Base-by-base conservation (phyloP, 2,113 vertebrate species). In the Hypanus sabinus region DNA sequence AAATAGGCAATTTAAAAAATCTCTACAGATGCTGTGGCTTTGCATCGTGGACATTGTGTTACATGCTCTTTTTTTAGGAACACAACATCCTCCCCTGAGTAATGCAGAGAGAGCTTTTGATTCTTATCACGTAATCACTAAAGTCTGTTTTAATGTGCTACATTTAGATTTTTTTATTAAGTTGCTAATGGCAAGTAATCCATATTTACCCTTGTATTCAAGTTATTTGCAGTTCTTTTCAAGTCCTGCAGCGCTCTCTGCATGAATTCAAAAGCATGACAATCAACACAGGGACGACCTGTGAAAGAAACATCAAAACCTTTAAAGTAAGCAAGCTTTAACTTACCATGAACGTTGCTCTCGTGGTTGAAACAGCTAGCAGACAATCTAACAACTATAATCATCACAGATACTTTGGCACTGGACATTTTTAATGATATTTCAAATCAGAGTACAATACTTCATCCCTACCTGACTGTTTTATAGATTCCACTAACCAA, bases 221-320 rank as follows among this genome's bases (percentile, higher is more conserved):
- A 97, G 95, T 96, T 98, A 94, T 97, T 98, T 0, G 98, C 98
- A 0, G 98, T 98, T 97, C 98, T 99, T 96, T 98, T 98, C 1
- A 99, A 96, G 94, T 99, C 98, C 96, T 98, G 98, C 96, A 99
- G 96, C 60, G 98, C 98, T 95, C 98, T 98, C 97, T 99, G 98
- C 98, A 99, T 99, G 94, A 99, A 99, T 96, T 99, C 98, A 95
- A 99, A 99, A 0, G 98, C 98, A 94, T 99, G 98, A 94, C 98
- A 99, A 95, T 99, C 98, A 94, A 99, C 98, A 83, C 98, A 99
- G 8, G 98, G 98, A 0, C 98, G 98, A 96, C 98, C 98, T 98
- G 94, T 24, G 11, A 90, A 94, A 94, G 91, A 27, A 71, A 55
- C 20, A 75, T 93, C 12, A 75, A 71, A 46, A 24, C 38, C 73